Evolutionary conservation across 1,140 invertebrate genomes (phyloP).

Genomic region (Hesperophylax magnus): DNA sequence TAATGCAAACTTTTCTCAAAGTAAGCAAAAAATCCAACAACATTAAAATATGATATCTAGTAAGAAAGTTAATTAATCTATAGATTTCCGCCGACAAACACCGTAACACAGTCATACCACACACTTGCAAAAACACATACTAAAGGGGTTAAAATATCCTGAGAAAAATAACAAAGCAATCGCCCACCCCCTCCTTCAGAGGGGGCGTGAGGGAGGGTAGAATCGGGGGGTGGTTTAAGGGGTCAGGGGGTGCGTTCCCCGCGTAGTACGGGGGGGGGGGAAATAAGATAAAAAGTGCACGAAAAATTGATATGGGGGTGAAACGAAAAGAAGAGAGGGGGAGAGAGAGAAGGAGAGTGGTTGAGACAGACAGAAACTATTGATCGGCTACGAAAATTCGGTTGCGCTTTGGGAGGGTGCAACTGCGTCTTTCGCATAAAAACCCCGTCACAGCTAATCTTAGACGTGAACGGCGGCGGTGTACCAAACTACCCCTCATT

Average conservation of each 20-base stretch:
- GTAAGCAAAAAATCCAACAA: too few species aligned
- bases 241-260: slow-evolving; percentile 16
- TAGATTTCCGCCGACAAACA: slow-evolving; percentile 3
- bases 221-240: not conserved
- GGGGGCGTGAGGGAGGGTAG: not conserved
- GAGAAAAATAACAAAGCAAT: slow-evolving; percentile 47
- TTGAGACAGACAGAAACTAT: slow-evolving; percentile 56
- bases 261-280: slow-evolving; percentile 27
- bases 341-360: slow-evolving; percentile 43
- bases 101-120: slow-evolving; percentile 12
- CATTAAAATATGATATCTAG: not conserved
- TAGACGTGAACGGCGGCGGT: too few species aligned
- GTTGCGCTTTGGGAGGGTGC: slow-evolving; percentile 51
- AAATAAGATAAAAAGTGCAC: slow-evolving; percentile 58
- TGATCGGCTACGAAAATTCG: slow-evolving; percentile 58
- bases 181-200: not conserved
- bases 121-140: slow-evolving; percentile 23
- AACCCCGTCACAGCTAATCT: not conserved
- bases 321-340: slow-evolving; percentile 41
- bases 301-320: slow-evolving; percentile 57
- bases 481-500: too few species aligned
- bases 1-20: too few species aligned
- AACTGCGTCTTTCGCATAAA: slow-evolving; percentile 51
- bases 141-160: slow-evolving; percentile 32
- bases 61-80: slow-evolving; percentile 37